These are phyloP conservation scores for Epizoanthus ramosus DNA, from an alignment of 92 coral and sea anemone genomes.

Conservation along the genomic window DNA sequence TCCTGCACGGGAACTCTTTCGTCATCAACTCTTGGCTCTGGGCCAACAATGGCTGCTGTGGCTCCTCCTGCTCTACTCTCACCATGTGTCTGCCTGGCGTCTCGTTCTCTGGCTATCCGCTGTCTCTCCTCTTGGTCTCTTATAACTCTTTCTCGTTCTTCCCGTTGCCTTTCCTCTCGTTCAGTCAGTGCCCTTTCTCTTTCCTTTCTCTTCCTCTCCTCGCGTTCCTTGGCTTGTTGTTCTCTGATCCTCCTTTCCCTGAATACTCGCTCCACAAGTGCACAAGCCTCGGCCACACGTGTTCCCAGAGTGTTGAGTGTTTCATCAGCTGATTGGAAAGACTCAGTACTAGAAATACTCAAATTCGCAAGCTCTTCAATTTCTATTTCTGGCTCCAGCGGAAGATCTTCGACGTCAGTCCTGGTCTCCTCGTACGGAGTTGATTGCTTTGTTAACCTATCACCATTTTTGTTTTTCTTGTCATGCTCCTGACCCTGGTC, in stretches of 20 bases:
- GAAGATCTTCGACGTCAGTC: too few relatives aligned
- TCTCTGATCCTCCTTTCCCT: constrained; percentile 20
- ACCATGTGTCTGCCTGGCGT: not conserved
- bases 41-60: not conserved
- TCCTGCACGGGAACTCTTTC: constrained; percentile 10
- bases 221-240: constrained; percentile 6
- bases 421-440: too few relatives aligned
- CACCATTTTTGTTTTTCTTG: too few relatives aligned
- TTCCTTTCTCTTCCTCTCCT: not conserved
- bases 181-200: not conserved
- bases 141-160: not conserved
- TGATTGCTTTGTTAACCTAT: too few relatives aligned
- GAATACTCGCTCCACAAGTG: constrained; percentile 42
- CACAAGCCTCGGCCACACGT: constrained; percentile 60
- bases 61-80: not conserved
- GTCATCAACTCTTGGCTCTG: not conserved
- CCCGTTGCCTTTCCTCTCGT: not conserved
- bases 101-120: not conserved
- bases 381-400: too few relatives aligned
- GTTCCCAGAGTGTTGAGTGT: not conserved
- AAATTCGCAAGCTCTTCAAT: not conserved
- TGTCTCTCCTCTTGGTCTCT: not conserved
- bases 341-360: constrained; percentile 6
- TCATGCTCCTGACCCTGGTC: too few relatives aligned
- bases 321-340: constrained; percentile 4